Base-by-base conservation (phyloP, 2,888 invertebrate genomes). In the Cremastobaeus sp. region DNA sequence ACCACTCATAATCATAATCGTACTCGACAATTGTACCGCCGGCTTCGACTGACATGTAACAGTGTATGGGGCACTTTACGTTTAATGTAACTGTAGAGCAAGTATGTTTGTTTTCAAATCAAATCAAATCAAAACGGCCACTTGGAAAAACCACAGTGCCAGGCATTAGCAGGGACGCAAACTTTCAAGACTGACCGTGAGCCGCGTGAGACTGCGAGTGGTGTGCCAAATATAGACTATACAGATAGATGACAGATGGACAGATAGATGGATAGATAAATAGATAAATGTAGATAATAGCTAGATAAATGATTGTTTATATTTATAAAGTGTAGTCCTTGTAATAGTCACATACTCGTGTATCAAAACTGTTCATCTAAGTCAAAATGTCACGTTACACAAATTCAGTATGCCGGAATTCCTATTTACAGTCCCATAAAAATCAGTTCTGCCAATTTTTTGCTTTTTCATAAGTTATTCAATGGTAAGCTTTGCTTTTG, bases 211-310 rank as follows among this genome's bases (percentile, higher is more conserved):
- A 69, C 60, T 74, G 78, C 79, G 81, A 83, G 83, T 79, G 81
- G 78, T 76, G 77, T 76, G 71, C 69, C 52, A 71, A 75, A 71
- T 79, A 70, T 72, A 78, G 59, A 77, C 60, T 75, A 74, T 77
- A 78, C 57, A 78, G 69, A 79, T 71, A 77, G 74, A 71, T 68
- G 68, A 76, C 54, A 77, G 72, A 77, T 74, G 78, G 77, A 73
- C 28, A 47, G 60, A 74, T 64, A 72, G 71, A 73, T 59, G 41
- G 66, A 73, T 69, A 66, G 50, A 73, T 60, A 64, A 34, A 74
- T 50, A 71, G 37, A 62, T 39, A 73, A 48, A 71, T 28, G 39
- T 43, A 66, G 54, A 52, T 20, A 45, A 55, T 59, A 59, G 50
- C 14, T 65, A 43, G 59, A 47, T 57, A 21, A 28, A 21, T 34